phyloP scores from a whole-genome alignment of 1,140 invertebrate genomes.

The Lasioglossum baleicum region DNA sequence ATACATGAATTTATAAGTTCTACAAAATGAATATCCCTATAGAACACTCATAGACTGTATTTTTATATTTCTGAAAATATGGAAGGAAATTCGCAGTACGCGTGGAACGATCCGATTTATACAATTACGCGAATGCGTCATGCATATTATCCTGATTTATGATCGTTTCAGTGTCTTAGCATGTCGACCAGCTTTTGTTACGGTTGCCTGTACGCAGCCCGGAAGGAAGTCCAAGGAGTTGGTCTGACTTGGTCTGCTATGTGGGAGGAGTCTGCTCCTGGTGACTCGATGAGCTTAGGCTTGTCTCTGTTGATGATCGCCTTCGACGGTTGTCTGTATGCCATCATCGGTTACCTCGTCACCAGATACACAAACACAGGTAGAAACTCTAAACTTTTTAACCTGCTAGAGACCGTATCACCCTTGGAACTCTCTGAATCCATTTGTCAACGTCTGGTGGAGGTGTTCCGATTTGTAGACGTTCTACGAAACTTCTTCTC shows the following conservation, averaged over 20 bases:
- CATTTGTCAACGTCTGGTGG: constrained; percentile 44
- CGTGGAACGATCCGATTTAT: too few relatives aligned
- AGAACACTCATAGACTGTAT: too few relatives aligned
- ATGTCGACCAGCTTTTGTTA: constrained; percentile 85
- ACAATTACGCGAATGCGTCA: too few relatives aligned
- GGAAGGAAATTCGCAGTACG: too few relatives aligned
- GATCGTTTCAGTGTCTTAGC: constrained; percentile 78
- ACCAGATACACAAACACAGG: constrained; percentile 73
- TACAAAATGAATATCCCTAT: too few relatives aligned
- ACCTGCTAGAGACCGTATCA: background rate
- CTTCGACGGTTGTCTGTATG: constrained; percentile 74
- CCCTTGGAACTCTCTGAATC: constrained; percentile 6
- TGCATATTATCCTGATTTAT: background rate
- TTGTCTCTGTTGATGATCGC: constrained; percentile 71
- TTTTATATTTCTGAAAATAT: too few relatives aligned
- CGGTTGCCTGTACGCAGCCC: constrained; percentile 81
- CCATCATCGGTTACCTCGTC: constrained; percentile 70
- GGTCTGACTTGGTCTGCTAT: constrained; percentile 78
- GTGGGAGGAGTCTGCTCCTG: constrained; percentile 78
- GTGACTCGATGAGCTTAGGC: constrained; percentile 79
- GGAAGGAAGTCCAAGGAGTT: constrained; percentile 82
- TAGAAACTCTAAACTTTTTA: constrained; percentile 40
- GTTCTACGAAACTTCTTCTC: constrained; percentile 13
- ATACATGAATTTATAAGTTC: too few relatives aligned
- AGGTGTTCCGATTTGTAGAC: constrained; percentile 39